A percentile compares a stretch with the other conserved stretches of the same genome.
Conservation (phyloP, 2,797 vertebrate species). For the Hydrolagus colliei region DNA sequence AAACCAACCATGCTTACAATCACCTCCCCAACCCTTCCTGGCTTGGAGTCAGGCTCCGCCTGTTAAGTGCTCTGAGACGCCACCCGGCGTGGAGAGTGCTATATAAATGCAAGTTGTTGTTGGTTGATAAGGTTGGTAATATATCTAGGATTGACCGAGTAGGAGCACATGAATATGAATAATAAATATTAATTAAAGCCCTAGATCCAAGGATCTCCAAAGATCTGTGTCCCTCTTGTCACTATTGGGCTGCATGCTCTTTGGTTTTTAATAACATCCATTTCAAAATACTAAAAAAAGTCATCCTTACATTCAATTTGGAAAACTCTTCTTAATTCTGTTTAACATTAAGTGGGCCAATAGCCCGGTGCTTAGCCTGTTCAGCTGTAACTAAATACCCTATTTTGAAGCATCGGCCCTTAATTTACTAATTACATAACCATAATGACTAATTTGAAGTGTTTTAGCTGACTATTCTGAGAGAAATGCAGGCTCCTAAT, state of each 20-base stretch:
- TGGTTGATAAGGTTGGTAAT: too few relatives aligned
- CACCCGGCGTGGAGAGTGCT: too few relatives aligned
- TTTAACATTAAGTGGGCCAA: neutral
- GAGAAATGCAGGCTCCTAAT: conserved; percentile 14
- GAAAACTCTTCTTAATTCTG: neutral
- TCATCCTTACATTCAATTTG: conserved; percentile 4
- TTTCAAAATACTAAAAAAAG: neutral
- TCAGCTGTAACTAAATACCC: neutral
- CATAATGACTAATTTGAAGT: neutral
- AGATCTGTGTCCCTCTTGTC: neutral
- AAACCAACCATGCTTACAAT: too few relatives aligned
- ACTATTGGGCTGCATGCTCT: neutral
- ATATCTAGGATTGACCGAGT: too few relatives aligned
- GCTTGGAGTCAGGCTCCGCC: too few relatives aligned
- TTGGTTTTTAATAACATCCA: neutral
- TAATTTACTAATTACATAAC: neutral
- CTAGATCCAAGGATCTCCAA: neutral
- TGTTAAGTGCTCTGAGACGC: too few relatives aligned
- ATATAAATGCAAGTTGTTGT: too few relatives aligned
- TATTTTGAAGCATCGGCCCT: neutral
- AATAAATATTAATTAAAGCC: neutral
- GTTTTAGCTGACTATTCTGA: neutral
- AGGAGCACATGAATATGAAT: too few relatives aligned
- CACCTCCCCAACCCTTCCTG: too few relatives aligned
- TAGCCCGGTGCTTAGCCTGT: neutral